Evolutionary conservation across 2,113 vertebrate species (phyloP).

Genomic region (Cathartes aura): DNA sequence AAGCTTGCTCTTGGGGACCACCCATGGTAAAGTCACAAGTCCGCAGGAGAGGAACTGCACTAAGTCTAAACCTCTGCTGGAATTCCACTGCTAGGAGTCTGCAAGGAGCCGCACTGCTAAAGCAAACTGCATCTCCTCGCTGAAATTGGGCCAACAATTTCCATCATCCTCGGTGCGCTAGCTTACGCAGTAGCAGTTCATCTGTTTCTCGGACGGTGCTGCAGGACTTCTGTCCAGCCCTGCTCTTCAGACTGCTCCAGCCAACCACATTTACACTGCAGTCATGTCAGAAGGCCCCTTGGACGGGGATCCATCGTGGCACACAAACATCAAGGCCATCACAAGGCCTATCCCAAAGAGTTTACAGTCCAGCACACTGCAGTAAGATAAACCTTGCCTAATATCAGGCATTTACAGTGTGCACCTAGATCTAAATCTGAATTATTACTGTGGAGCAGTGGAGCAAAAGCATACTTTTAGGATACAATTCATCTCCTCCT

Average conservation of each 20-base stretch:
- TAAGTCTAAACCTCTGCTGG: neutral
- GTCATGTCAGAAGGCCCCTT: neutral
- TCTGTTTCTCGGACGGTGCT: neutral
- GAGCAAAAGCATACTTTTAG: neutral
- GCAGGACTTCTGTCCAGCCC: neutral
- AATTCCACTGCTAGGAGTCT: neutral
- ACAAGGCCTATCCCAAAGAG: neutral
- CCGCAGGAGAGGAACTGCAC: neutral
- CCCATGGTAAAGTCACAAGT: rapidly evolving
- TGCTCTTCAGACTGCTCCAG: neutral
- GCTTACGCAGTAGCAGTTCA: neutral
- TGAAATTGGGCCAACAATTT: neutral
- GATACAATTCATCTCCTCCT: neutral
- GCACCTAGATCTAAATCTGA: neutral
- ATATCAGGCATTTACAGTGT: neutral
- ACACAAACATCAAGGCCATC: neutral
- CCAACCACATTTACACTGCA: neutral
- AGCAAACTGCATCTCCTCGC: neutral
- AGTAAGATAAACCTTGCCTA: neutral
- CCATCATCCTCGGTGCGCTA: rapidly evolving
- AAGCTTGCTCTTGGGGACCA: neutral
- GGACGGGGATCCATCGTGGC: neutral
- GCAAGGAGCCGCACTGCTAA: neutral
- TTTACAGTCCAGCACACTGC: neutral
- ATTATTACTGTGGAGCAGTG: neutral